Base-by-base conservation (phyloP, 2,797 vertebrate species). In the Sebastes itinus region DNA sequence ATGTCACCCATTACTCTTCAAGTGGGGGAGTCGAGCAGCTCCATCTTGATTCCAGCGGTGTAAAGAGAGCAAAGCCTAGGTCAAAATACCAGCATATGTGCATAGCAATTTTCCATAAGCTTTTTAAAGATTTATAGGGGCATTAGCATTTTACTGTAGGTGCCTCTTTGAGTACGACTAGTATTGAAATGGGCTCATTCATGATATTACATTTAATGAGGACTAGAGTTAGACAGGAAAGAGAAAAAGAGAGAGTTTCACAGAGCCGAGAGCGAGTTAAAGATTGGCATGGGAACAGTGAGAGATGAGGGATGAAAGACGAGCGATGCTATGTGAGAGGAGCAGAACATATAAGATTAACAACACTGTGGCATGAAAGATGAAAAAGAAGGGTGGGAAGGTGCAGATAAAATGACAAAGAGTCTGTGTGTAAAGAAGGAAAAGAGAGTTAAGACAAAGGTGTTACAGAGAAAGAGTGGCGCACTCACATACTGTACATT, bases 41-140 rank as follows among this genome's bases (percentile, higher is more conserved):
- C 64, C 56, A 89, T 90, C 73, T 89, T 77, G 77, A 88, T 91
- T 86, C 72, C 60, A 59, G 70, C 1, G 6, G 76, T 35, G 71
- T 80, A 76, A 87, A 84, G 84, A 88, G 86, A 93, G 86, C 72
- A 77, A 70, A 86, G 80, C 87, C 88, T 72, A 68, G 89, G 91
- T 94, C 89, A 93, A 81, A 91, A 88, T 18, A 85, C 61, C 81
- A 72, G 87, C 69, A 83, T 81, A 86, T 88, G 89, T 90, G 91
- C 72, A 76, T 38, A 66, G 81, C 71, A 89, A 91, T 94, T 83
- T 0, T 91, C 78, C 75, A 70, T 42, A 22, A 65, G 83, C 82
- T 70, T 81, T 90, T 93, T 85, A 94, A 95, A 95, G 83, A 94
- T 94, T 94, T 80, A 94, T 92, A 65, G 83, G 60, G 66, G 52